Percentiles rank a stretch among this genome's conserved stretches.
Conservation (phyloP, 2,888 invertebrate genomes). For the Watsonalla cultraria region DNA sequence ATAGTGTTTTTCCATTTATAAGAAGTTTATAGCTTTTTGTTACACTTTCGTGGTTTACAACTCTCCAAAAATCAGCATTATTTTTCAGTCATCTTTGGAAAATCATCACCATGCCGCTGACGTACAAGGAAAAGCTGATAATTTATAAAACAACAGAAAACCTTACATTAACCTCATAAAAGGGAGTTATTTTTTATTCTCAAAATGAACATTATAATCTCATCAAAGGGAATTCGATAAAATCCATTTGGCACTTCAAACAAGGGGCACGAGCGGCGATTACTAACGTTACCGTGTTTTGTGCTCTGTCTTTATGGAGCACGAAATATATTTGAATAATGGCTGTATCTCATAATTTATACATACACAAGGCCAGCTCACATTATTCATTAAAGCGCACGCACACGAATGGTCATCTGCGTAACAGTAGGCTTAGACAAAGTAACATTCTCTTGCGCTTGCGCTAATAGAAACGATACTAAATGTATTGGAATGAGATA, state of each 20-base stretch:
- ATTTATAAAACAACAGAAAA: background rate
- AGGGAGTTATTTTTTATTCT: background rate
- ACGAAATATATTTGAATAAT: slow-evolving; percentile 37
- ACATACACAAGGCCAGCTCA: slow-evolving; percentile 2
- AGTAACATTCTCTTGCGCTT: too few species aligned
- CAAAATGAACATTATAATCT: slow-evolving; percentile 3
- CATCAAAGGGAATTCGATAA: slow-evolving; percentile 3
- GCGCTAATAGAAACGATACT: too few species aligned
- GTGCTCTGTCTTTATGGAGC: slow-evolving; percentile 14
- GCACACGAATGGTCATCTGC: too few species aligned
- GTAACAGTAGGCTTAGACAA: too few species aligned
- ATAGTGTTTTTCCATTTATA: too few species aligned
- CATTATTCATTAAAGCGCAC: background rate
- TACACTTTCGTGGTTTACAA: too few species aligned
- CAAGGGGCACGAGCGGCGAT: slow-evolving; percentile 13
- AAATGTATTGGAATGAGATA: too few species aligned
- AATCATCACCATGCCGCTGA: too few species aligned
- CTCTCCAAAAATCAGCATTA: too few species aligned
- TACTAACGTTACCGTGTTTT: slow-evolving; percentile 9
- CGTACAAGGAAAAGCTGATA: background rate
- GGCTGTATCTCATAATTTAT: slow-evolving; percentile 7
- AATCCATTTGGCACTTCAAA: slow-evolving; percentile 5
- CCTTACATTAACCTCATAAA: background rate
- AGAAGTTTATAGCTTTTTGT: too few species aligned
- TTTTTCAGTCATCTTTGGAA: too few species aligned